Percentiles rank a stretch among this genome's conserved stretches.
Evolutionary conservation across 2,113 vertebrate genomes (phyloP).

Genomic region (Larimichthys polyactis): DNA sequence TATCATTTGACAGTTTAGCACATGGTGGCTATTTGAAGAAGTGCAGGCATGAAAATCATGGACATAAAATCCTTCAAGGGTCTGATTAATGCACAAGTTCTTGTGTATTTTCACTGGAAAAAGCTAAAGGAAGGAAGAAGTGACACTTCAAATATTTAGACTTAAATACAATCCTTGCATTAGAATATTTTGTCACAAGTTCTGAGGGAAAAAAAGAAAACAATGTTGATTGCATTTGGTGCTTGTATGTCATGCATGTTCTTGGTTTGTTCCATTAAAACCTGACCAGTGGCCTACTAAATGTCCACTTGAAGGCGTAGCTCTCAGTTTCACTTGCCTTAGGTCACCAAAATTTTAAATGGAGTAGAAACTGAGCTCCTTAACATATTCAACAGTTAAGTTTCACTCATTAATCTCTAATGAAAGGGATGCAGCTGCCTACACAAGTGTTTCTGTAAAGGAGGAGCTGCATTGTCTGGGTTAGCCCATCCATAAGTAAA

Average conservation of each 20-base stretch:
- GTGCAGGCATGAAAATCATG: neutral
- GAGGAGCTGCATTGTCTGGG: neutral
- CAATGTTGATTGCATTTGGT: neutral
- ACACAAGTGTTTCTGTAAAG: neutral
- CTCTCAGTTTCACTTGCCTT: neutral
- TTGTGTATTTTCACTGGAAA: neutral
- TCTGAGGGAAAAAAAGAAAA: neutral
- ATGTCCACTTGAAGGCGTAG: conserved; percentile 18
- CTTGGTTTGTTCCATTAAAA: neutral
- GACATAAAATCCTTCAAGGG: neutral
- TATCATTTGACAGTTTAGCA: conserved; percentile 15
- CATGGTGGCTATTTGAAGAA: neutral
- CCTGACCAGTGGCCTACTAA: neutral
- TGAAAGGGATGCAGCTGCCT: neutral
- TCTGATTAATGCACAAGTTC: neutral
- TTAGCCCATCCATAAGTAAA: too few species aligned
- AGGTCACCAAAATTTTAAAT: neutral
- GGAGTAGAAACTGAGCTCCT: conserved; percentile 21
- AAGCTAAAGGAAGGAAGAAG: neutral
- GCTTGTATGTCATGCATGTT: neutral
- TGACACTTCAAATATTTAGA: too few species aligned
- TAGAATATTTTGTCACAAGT: neutral
- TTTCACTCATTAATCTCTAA: conserved; percentile 33
- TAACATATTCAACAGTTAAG: conserved; percentile 24
- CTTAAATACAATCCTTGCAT: neutral